phyloP scores from a whole-genome alignment of 2,797 vertebrate species.

The Salmo trutta region DNA sequence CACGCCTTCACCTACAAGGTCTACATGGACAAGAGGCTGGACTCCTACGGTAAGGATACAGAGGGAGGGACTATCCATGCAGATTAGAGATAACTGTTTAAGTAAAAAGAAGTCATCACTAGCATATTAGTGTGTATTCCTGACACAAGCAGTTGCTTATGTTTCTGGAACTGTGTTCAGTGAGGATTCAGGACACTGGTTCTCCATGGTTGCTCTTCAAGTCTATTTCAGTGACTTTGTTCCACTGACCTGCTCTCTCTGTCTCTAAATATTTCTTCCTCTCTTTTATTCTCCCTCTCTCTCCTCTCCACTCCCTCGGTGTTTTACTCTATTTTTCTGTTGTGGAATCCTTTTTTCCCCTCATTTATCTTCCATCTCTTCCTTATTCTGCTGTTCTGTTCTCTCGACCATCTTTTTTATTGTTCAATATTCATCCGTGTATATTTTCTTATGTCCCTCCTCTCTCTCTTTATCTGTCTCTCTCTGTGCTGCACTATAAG shows the following conservation, averaged over 20 bases:
- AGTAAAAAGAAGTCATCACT: too few species aligned
- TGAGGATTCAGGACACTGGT: not conserved
- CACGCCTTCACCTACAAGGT: slow-evolving; percentile 96
- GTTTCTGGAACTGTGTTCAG: not conserved
- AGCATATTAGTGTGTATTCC: too few species aligned
- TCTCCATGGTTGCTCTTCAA: not conserved
- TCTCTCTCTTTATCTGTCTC: slow-evolving; percentile 21
- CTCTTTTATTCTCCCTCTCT: slow-evolving; percentile 21
- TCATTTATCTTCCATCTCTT: not conserved
- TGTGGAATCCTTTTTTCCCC: not conserved
- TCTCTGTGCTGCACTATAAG: slow-evolving; percentile 69
- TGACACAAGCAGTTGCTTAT: not conserved
- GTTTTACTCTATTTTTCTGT: slow-evolving; percentile 19
- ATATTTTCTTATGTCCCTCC: slow-evolving; percentile 1
- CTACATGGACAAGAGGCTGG: slow-evolving; percentile 94
- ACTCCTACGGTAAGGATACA: slow-evolving; percentile 84
- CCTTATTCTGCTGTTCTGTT: slow-evolving; percentile 28
- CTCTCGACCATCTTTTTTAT: slow-evolving; percentile 26
- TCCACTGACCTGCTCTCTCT: slow-evolving; percentile 20
- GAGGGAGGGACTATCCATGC: not conserved
- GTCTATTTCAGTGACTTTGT: slow-evolving; percentile 17
- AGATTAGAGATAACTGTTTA: not conserved
- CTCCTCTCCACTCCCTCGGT: slow-evolving; percentile 24
- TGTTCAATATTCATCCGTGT: not conserved
- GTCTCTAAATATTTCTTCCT: slow-evolving; percentile 19